Evolutionary conservation across 2,888 invertebrate genomes (phyloP).

Genomic region (Melanostoma mellinum): DNA sequence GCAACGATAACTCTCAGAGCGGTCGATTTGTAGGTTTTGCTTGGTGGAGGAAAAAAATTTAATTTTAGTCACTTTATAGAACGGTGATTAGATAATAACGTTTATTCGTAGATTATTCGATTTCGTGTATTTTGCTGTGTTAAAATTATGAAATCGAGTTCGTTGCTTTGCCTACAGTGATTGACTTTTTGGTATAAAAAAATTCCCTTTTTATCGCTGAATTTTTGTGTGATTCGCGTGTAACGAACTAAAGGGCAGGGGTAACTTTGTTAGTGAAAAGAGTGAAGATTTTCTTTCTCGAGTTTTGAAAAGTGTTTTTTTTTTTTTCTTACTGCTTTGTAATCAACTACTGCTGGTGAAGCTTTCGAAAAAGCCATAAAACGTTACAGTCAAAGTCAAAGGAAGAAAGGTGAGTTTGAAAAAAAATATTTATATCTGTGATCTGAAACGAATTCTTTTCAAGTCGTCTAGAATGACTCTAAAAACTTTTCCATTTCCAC

Average conservation of each 20-base stretch:
- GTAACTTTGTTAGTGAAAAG: conserved; percentile 14
- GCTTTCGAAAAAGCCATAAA: not conserved
- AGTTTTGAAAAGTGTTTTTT: conserved; percentile 33
- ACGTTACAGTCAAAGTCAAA: not conserved
- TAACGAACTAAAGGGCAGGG: conserved; percentile 42
- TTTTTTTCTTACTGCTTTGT: conserved; percentile 5
- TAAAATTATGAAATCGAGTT: too few species aligned
- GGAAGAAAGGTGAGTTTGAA: conserved; percentile 31
- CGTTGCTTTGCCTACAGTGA: conserved; percentile 15
- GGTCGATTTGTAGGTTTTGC: not conserved
- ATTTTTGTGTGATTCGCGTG: conserved; percentile 31
- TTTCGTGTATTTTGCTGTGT: conserved; percentile 31
- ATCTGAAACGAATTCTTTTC: not conserved
- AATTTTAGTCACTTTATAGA: conserved; percentile 58
- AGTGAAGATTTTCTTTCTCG: conserved; percentile 3
- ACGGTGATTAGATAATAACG: conserved; percentile 71
- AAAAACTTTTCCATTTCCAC: too few species aligned
- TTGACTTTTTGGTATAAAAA: conserved; percentile 18
- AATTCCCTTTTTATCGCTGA: conserved; percentile 22
- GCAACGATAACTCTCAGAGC: not conserved
- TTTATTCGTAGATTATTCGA: conserved; percentile 64
- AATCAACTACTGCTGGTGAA: conserved; percentile 1
- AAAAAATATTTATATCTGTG: not conserved
- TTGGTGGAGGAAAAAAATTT: conserved; percentile 28
- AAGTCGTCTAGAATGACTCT: too few species aligned